Evolutionary conservation across 2,113 vertebrate species (phyloP), one percentile per base, ranked within the genome.

Genomic region (Chionomys nivalis): DNA sequence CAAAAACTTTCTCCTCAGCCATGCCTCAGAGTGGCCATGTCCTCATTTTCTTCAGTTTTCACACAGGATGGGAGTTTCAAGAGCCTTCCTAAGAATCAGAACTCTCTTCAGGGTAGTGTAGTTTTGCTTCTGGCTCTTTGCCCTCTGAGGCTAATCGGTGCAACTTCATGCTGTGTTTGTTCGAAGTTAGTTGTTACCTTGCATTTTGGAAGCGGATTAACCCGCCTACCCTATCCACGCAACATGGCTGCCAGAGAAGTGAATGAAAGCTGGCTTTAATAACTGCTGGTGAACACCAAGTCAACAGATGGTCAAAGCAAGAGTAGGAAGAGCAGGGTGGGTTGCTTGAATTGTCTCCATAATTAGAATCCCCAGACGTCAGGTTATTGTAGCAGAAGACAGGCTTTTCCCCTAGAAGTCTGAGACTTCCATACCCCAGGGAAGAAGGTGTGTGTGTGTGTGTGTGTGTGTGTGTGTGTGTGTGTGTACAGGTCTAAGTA

Each of bases 81-180:
- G 83, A 97, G 66, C 44, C 49, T 96, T 79, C 42, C 0, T 63
- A n/a, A 87, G 81, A 93, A 90, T 96, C 87, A 93, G 87, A 78
- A 90, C 42, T 49, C 58, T 39, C 47, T 83, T 58, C 70, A 26
- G 11, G 85, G 61, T 78, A 36, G 83, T 44, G 90, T 79, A 88
- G 66, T 94, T 79, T 73, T 87, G 76, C 58, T 92, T 63, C 66
- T 85, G 70, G 81, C 47, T 92, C 92, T 90, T 61, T 66, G 66
- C 93, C 58, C 86, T 13, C 79, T 63, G 81, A 63, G 83, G 58
- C 26, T 75, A 90, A 93, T 87, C 81, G 77, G 49, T 19, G 36
- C 17, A 72, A 47, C 24, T 92, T 96, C 81, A 86, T 70, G 91
- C 85, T 95, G 75, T 12, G 7, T 61, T 87, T 92, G n/a, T n/a